Conservation (phyloP, 2,888 invertebrate genomes). For the Leptogaster cylindrica region DNA sequence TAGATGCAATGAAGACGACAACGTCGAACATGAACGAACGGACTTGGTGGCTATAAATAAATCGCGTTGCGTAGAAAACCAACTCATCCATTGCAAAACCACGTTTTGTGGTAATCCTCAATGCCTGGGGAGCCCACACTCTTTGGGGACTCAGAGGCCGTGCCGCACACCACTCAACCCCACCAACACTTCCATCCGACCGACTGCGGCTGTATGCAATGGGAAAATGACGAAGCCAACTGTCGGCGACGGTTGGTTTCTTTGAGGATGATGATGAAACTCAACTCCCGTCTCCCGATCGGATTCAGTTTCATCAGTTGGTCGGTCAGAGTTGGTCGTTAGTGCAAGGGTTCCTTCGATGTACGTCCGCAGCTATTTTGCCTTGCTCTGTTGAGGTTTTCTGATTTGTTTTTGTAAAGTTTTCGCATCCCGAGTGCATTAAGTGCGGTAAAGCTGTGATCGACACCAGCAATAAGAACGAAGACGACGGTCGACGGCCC, state of each 20-base stretch:
- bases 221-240: too few relatives aligned
- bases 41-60: slow-evolving; percentile 32
- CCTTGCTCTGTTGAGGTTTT: background rate
- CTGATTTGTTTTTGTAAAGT: background rate
- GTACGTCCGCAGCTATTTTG: slow-evolving; percentile 11
- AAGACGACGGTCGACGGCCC: too few relatives aligned
- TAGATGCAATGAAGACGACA: too few relatives aligned
- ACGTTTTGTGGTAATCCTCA: slow-evolving; percentile 34
- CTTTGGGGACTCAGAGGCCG: background rate
- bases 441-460: too few relatives aligned
- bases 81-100: slow-evolving; percentile 38
- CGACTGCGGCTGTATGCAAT: too few relatives aligned
- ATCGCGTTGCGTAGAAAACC: slow-evolving; percentile 29
- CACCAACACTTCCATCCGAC: background rate
- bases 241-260: slow-evolving; percentile 27
- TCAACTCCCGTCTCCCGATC: slow-evolving; percentile 53
- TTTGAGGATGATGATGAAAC: slow-evolving; percentile 48
- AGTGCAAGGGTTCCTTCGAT: slow-evolving; percentile 33
- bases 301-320: slow-evolving; percentile 54
- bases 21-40: background rate
- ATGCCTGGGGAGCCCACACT: background rate
- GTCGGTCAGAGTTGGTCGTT: slow-evolving; percentile 52
- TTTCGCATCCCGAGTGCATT: background rate
- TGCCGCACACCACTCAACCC: background rate
- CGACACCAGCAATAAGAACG: too few relatives aligned